Evolutionary conservation across 1,140 invertebrate genomes (phyloP), one percentile per base, ranked within the genome.

Genomic region (Lutraria rhynchaena): DNA sequence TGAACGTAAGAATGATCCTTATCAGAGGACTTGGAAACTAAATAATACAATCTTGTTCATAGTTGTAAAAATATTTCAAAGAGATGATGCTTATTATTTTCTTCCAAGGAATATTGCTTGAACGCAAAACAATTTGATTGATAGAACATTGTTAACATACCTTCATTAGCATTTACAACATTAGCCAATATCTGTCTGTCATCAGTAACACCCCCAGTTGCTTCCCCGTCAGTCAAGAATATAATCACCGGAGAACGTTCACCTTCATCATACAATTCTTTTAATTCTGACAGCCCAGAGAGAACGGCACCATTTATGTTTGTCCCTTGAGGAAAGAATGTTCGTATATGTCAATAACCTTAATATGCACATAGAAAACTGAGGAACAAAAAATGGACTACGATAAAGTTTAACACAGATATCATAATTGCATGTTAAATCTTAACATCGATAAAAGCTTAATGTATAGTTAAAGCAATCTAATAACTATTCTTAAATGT

Each of bases 141-240:
- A 22, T 19, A 41, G 15, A 41, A 41, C 37, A 41, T 7, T 41
- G 37, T 7, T 7, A 7, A 7, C 7, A 19, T n/a, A 70, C 67
- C 67, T 70, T 70, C 67, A 69, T 90, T 90, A 1, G 13, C 22
- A 4, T 82, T 81, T 17, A 61, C 31, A 22, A 92, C 86, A 87
- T 92, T 85, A 71, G 78, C 88, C 9, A 94, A 90, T 61, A 96
- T 95, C 73, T 92, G 90, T 0, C 92, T 87, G 0, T 93, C 89
- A 70, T 93, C 90, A 1, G 93, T 94, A 83, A 93, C 93, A 11
- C 95, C 95, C 1, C 94, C 92, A 3, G 95, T 96, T 2, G 95
- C 93, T 78, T 95, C 93, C 51, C 96, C 96, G 88, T 96, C 96
- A 0, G 96, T 96, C 55, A 96, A 89, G 91, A 96, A 96, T 29